Base-by-base conservation (phyloP, 2,888 invertebrate genomes). In the Hermaeophaga mercurialis region DNA sequence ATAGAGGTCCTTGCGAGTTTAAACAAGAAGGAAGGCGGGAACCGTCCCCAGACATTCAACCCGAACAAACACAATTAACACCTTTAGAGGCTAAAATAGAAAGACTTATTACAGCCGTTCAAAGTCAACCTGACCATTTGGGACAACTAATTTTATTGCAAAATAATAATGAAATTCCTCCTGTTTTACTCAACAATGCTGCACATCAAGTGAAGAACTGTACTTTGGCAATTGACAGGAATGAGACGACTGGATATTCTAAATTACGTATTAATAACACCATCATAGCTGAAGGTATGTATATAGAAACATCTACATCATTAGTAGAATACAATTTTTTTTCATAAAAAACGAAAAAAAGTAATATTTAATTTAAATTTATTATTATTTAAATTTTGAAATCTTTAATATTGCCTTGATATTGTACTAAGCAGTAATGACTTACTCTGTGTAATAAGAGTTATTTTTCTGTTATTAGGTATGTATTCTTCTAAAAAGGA, bases 81-180 rank as follows among this genome's bases (percentile, higher is more conserved):
- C 54, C 59, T 14, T 28, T 56, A 26, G 59, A 59, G 15, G 45
- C 28, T 15, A 56, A 56, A 28, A 49, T 59, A 4, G 74, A 44
- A 79, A 79, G 66, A 44, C 14, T 62, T 6, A 57, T 62, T 45
- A 49, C 54, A 28, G 63, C 58, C 7, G 59, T 60, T 11, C 53
- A 54, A 41, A 52, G 58, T 28, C 63, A 63, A 52, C 33, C 48
- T 1, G 54, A 54, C n/a, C 36, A 56, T 14, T 38, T 55, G 6
- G 63, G 60, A 12, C 45, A 58, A 15, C 45, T 63, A 7, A 56
- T 63, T 17, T 46, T 63, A 7, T 14, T 59, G 12, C 60, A 60
- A 48, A 59, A 38, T 33, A 59, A 58, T 28, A 39, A 55, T 14
- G 59, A 62, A 33, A 58, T 52, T 31, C 58, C 61, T 4, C 52